Evolutionary conservation across 2,113 vertebrate species (phyloP).

Genomic region (Prinia subflava): DNA sequence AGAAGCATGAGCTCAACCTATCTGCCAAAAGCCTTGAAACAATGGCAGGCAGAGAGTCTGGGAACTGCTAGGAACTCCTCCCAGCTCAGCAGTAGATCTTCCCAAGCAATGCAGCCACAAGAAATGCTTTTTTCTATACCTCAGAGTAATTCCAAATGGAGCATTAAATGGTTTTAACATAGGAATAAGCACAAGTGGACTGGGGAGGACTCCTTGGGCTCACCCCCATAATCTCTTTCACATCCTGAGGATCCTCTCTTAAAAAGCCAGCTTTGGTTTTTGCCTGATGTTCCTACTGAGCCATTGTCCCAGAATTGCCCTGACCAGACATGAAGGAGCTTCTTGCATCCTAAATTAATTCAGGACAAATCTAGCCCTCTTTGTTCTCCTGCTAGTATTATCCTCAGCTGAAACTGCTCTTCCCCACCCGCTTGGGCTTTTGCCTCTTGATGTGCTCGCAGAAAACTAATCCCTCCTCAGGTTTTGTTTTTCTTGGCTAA

Average conservation of each 20-base stretch:
- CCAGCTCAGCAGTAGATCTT: background rate
- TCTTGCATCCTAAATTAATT: background rate
- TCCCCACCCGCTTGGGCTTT: background rate
- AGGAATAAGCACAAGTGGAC: background rate
- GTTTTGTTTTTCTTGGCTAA: constrained; percentile 20
- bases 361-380: background rate
- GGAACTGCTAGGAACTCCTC: background rate
- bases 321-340: background rate
- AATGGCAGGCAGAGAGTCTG: background rate
- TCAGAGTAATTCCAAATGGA: background rate
- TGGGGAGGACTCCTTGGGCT: background rate
- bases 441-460: background rate
- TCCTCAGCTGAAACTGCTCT: background rate
- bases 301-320: background rate
- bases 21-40: background rate
- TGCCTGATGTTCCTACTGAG: background rate
- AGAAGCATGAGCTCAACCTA: background rate
- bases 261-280: background rate
- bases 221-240: background rate
- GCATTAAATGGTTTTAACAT: background rate
- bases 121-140: background rate
- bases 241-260: background rate
- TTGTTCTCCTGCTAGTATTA: background rate
- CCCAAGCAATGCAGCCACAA: background rate
- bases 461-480: background rate